These are phyloP conservation scores for Maniola hyperantus DNA, from an alignment of 2,888 invertebrate species.

Conservation along the genomic window DNA sequence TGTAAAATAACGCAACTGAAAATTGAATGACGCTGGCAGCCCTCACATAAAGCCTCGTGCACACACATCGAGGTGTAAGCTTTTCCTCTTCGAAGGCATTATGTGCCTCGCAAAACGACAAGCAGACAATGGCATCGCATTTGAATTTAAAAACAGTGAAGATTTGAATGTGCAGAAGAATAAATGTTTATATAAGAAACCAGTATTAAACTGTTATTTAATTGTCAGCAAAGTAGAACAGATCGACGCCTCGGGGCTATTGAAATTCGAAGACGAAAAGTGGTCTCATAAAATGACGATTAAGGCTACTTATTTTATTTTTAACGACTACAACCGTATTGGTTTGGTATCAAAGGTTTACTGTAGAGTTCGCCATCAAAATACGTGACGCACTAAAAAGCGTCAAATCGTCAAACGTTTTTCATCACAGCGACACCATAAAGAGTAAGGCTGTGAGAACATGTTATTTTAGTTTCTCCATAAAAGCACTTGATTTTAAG, in stretches of 20 bases:
- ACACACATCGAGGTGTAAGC: slow-evolving; percentile 22
- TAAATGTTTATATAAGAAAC: slow-evolving; percentile 24
- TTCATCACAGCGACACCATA: not conserved
- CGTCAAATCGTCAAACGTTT: not conserved
- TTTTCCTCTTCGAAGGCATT: slow-evolving; percentile 31
- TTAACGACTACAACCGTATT: slow-evolving; percentile 1
- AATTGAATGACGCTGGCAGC: not conserved
- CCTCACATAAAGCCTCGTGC: slow-evolving; percentile 21
- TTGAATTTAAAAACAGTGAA: slow-evolving; percentile 33
- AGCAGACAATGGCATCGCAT: slow-evolving; percentile 30
- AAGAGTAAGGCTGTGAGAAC: too few relatives aligned
- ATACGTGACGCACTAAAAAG: too few relatives aligned
- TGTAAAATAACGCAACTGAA: not conserved
- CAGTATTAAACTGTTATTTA: slow-evolving; percentile 20
- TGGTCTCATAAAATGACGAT: slow-evolving; percentile 3
- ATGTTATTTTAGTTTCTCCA: too few relatives aligned
- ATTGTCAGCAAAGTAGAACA: slow-evolving; percentile 18
- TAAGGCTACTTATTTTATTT: not conserved
- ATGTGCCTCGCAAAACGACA: slow-evolving; percentile 30
- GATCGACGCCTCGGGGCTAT: slow-evolving; percentile 3
- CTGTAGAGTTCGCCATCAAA: too few relatives aligned
- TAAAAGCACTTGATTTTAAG: too few relatives aligned
- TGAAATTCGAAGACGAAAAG: slow-evolving; percentile 13
- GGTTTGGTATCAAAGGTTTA: too few relatives aligned
- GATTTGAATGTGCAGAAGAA: slow-evolving; percentile 14